Percentiles rank a stretch among this genome's conserved stretches.
phyloP scores from a whole-genome alignment of 2,888 invertebrate genomes.

The Zaprionus lineosus region DNA sequence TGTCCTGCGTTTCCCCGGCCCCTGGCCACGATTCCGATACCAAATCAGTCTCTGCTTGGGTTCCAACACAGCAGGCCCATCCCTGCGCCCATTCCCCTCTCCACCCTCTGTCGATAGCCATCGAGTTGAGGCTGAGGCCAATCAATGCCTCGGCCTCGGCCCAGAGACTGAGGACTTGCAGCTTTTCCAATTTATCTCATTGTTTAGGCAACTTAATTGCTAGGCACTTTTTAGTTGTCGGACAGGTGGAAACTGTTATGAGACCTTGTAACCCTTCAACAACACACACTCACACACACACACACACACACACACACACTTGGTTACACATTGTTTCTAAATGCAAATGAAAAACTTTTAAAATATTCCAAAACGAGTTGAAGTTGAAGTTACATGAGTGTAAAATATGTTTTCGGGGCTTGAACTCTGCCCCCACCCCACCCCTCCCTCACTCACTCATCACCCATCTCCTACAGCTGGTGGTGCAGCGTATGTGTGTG shows the following conservation, averaged over 20 bases:
- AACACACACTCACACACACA: constrained; percentile 10
- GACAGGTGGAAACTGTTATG: constrained; percentile 67
- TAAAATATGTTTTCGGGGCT: constrained; percentile 57
- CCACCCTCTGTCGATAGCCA: constrained; percentile 53
- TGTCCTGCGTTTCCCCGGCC: constrained; percentile 26
- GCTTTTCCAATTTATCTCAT: constrained; percentile 27
- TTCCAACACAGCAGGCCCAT: too few relatives aligned
- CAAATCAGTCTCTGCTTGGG: background rate
- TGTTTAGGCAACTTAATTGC: constrained; percentile 68
- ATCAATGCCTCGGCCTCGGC: constrained; percentile 56
- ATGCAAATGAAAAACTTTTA: constrained; percentile 74
- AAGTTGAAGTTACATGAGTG: constrained; percentile 60
- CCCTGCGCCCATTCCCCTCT: background rate
- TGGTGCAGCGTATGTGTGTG: constrained; percentile 13
- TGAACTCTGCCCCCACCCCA: constrained; percentile 19
- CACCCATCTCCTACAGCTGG: too few relatives aligned
- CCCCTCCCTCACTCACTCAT: too few relatives aligned
- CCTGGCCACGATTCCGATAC: background rate
- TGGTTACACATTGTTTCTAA: constrained; percentile 36
- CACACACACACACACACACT: background rate
- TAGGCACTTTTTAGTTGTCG: constrained; percentile 24
- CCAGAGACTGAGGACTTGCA: constrained; percentile 14
- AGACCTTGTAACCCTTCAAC: constrained; percentile 25
- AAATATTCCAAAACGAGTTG: constrained; percentile 61
- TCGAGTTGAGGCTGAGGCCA: constrained; percentile 68